Evolutionary conservation across 2,113 vertebrate species (phyloP).

Genomic region (Triplophysa tibetana): DNA sequence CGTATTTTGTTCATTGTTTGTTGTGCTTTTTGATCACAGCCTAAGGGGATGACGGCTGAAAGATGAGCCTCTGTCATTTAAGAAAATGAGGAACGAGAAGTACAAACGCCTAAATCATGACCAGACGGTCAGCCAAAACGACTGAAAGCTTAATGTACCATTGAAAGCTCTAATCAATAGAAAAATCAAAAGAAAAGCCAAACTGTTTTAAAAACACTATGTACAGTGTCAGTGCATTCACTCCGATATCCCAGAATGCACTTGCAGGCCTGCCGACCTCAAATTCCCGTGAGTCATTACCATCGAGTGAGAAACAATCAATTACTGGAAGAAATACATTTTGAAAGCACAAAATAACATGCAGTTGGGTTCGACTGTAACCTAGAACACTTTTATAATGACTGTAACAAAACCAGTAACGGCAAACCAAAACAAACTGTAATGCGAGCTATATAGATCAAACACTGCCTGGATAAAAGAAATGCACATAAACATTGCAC

Average conservation of each 20-base stretch:
- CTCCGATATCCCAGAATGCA: slow-evolving; percentile 22
- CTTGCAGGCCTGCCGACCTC: slow-evolving; percentile 26
- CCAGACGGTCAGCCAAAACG: slow-evolving; percentile 49
- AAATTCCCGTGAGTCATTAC: neutral
- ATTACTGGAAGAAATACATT: slow-evolving; percentile 24
- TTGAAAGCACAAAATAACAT: neutral
- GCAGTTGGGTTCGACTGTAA: neutral
- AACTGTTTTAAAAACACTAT: neutral
- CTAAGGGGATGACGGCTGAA: slow-evolving; percentile 69
- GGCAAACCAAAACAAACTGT: neutral
- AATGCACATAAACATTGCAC: neutral
- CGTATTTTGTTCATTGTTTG: slow-evolving; percentile 75
- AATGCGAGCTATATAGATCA: neutral
- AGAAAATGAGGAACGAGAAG: neutral
- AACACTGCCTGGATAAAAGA: neutral
- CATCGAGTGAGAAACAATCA: slow-evolving; percentile 2
- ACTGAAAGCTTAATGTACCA: slow-evolving; percentile 59
- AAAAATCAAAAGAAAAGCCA: neutral
- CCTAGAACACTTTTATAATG: neutral
- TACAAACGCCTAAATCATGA: slow-evolving; percentile 31
- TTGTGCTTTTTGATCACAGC: slow-evolving; percentile 70
- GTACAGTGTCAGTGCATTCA: neutral
- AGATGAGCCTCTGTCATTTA: slow-evolving; percentile 68
- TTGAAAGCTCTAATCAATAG: slow-evolving; percentile 59
- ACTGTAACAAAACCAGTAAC: neutral